These are phyloP conservation scores for Zoroaster sp. DNA, from an alignment of 53 echinoderm and acorn worm genomes.

Conservation along the genomic window DNA sequence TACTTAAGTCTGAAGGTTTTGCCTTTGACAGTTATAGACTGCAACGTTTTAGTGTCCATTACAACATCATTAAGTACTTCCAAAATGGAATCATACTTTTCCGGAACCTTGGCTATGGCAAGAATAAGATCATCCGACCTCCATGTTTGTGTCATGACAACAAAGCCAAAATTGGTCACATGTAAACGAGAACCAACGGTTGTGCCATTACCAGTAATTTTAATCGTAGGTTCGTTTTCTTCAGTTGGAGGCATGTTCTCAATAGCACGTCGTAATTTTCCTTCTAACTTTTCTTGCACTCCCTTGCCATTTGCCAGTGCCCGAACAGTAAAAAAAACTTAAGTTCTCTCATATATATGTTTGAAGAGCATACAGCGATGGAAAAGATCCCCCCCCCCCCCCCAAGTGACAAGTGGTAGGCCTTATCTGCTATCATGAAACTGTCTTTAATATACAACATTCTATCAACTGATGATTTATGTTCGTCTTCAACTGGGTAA, in stretches of 20 bases:
- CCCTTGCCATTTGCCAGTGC: constrained; percentile 14
- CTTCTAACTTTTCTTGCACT: constrained; percentile 3
- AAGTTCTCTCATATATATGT: neutral
- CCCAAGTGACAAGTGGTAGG: constrained; percentile 10
- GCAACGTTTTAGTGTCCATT: neutral
- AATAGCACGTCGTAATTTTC: constrained; percentile 2
- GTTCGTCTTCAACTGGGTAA: neutral
- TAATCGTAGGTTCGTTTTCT: neutral
- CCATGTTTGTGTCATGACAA: constrained; percentile 25
- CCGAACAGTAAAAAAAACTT: constrained; percentile 16
- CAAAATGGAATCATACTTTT: constrained; percentile 1
- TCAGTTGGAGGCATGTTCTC: constrained; percentile 1
- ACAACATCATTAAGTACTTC: constrained; percentile 5
- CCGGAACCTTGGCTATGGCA: constrained; percentile 20
- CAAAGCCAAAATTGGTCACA: constrained; percentile 30
- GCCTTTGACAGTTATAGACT: constrained; percentile 18
- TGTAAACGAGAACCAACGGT: constrained; percentile 21
- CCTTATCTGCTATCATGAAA: constrained; percentile 28
- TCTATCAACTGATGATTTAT: neutral
- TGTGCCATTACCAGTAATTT: constrained; percentile 19
- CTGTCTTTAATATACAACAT: constrained; percentile 29
- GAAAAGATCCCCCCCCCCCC: neutral
- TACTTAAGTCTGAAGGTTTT: constrained; percentile 8
- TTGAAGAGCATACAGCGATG: constrained; percentile 26
- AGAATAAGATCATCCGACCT: constrained; percentile 25